A percentile compares a stretch with the other conserved stretches of the same genome.
Conservation (phyloP, 2,888 invertebrate genomes). For the Dinocampus coccinellae region DNA sequence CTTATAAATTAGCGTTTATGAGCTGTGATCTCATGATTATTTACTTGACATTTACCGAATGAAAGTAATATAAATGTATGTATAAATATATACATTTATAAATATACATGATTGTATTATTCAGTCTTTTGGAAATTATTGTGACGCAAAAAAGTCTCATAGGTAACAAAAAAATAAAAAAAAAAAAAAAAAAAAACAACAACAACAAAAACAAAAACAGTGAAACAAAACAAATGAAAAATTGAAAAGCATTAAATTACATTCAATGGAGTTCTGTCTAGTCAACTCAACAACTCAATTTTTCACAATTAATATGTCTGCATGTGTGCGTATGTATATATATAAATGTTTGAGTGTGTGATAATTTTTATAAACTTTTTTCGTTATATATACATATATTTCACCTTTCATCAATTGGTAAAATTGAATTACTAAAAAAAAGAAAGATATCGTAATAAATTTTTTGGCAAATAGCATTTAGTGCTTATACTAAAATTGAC, state of each 20-base stretch:
- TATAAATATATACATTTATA: conserved; percentile 3
- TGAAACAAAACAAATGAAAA: not conserved
- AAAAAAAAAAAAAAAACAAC: too few relatives aligned
- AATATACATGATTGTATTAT: not conserved
- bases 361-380: not conserved
- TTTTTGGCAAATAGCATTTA: not conserved
- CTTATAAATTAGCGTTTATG: conserved; percentile 35
- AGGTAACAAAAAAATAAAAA: too few relatives aligned
- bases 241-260: not conserved
- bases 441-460: not conserved
- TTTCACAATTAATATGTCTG: not conserved
- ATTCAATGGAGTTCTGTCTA: not conserved
- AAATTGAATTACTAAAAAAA: not conserved
- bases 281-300: not conserved
- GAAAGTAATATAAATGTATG: not conserved
- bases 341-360: not conserved
- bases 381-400: not conserved
- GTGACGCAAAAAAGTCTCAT: too few relatives aligned
- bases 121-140: not conserved
- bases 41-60: conserved; percentile 18
- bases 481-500: conserved; percentile 8
- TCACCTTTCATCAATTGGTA: not conserved
- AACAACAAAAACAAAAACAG: too few relatives aligned
- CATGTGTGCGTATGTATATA: too few relatives aligned
- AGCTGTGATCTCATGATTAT: conserved; percentile 39